Evolutionary conservation across 2,888 invertebrate genomes (phyloP), one percentile per base, ranked within the genome.

Genomic region (Myathropa florea): DNA sequence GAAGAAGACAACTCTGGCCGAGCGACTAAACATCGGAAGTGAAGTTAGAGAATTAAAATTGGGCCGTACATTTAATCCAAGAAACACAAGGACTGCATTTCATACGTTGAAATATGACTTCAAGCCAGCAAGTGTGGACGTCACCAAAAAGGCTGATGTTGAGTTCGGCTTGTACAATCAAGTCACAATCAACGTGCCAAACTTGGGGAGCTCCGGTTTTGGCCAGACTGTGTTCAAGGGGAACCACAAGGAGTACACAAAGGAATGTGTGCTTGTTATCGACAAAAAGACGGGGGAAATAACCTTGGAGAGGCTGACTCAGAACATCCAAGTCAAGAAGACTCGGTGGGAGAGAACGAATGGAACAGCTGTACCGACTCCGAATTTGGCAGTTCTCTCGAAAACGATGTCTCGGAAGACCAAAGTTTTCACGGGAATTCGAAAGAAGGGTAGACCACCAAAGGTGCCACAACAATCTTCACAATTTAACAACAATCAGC

Each of bases 81-180:
- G 24, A n/a, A 60, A 60, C n/a, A 60, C 60, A 10, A 9, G 23
- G n/a, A 59, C 23, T 7, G 24, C 60, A 12, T 60, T 60, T 10
- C 60, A 60, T n/a, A 60, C 60, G 60, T 2, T 60, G 2, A 60
- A 60, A 23, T 60, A 60, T 10, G 60, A 60, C 18, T 60, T 60
- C 26, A 60, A 60, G 28, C 60, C 60, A 60, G n/a, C 14, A 12
- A 60, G 60, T 60, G 60, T 60, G 60, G 60, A 60, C n/a, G 23
- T 21, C 3, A 60, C 24, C 3, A 60, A 60, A 7, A 28, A 26
- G n/a, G 60, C 60, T 10, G 60, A 60, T n/a, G 60, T 7, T 1
- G 60, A 60, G 14, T 26, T 60, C 24, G 23, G 60, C 14, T n/a
- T 28, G n/a, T 26, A 60, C 28, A 60, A 60, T 10, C 60, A 60